Evolutionary conservation across 1,140 invertebrate genomes (phyloP).

Genomic region (Probaryconus sp.): DNA sequence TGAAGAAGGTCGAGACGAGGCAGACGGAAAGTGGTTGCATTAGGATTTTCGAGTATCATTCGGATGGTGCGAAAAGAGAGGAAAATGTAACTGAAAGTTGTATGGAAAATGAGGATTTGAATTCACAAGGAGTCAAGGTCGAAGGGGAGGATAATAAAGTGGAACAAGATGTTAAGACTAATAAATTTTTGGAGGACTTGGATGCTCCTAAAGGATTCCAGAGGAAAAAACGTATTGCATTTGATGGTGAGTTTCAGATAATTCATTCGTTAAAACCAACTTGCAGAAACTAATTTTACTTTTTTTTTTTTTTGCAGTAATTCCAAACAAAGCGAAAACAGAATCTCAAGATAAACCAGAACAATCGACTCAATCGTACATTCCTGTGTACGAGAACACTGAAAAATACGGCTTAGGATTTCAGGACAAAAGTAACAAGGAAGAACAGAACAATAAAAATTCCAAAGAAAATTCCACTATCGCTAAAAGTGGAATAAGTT

Average conservation of each 20-base stretch:
- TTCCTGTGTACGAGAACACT: slow-evolving; percentile 31
- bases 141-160: slow-evolving; percentile 64
- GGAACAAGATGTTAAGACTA: slow-evolving; percentile 66
- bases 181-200: slow-evolving; percentile 73
- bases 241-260: slow-evolving; percentile 67
- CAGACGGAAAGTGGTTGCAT: slow-evolving; percentile 59
- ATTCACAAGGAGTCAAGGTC: slow-evolving; percentile 28
- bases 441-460: slow-evolving; percentile 19
- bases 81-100: slow-evolving; percentile 6
- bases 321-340: slow-evolving; percentile 59
- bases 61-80: slow-evolving; percentile 9
- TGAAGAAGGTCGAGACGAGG: slow-evolving; percentile 63
- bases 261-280: slow-evolving; percentile 21
- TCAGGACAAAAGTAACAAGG: slow-evolving; percentile 54
- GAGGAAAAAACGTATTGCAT: slow-evolving; percentile 74
- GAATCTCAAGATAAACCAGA: slow-evolving; percentile 52
- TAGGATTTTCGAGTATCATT: slow-evolving; percentile 64
- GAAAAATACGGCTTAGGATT: slow-evolving; percentile 62
- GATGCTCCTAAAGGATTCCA: slow-evolving; percentile 73
- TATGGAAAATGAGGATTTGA: no score
- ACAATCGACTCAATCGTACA: not conserved
- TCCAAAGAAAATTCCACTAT: slow-evolving; percentile 37
- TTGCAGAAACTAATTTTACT: slow-evolving; percentile 13
- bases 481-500: slow-evolving; percentile 68
- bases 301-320: slow-evolving; percentile 56